A percentile compares a stretch with the other conserved stretches of the same genome.
Evolutionary conservation across 2,113 vertebrate genomes (phyloP).

Genomic region (Pteropus alecto): DNA sequence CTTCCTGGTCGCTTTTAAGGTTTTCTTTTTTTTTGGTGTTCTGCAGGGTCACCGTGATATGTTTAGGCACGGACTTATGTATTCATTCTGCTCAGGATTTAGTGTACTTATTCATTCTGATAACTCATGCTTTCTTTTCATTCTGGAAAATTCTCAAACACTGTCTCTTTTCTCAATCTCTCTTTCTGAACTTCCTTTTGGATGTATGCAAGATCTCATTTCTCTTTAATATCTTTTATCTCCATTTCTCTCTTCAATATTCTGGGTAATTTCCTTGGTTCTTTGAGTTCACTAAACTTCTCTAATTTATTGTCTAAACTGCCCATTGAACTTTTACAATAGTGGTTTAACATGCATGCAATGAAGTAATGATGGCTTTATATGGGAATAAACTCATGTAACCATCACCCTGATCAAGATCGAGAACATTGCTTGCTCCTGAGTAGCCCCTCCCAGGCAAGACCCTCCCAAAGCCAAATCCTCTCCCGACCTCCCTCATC

Average conservation of each 20-base stretch:
- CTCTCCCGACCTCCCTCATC: background rate
- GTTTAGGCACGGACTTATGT: background rate
- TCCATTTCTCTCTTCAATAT: background rate
- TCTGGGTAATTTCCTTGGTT: background rate
- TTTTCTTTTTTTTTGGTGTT: background rate
- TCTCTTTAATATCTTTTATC: background rate
- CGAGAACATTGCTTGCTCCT: background rate
- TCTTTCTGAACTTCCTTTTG: background rate
- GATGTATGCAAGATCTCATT: background rate
- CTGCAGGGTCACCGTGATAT: background rate
- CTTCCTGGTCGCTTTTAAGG: slow-evolving; percentile 25
- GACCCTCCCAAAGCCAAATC: background rate
- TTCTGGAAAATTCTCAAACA: background rate
- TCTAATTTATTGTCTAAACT: background rate
- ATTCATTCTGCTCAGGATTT: background rate
- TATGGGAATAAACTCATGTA: background rate
- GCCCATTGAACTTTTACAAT: background rate
- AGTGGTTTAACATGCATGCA: background rate
- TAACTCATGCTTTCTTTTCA: background rate
- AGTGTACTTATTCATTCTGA: background rate
- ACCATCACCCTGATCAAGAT: background rate
- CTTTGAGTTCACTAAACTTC: background rate
- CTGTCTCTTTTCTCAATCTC: background rate
- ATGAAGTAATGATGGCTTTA: background rate
- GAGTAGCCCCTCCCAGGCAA: background rate